Evolutionary conservation across 2,888 invertebrate species (phyloP).

Genomic region (Caenorhabditis sinica): DNA sequence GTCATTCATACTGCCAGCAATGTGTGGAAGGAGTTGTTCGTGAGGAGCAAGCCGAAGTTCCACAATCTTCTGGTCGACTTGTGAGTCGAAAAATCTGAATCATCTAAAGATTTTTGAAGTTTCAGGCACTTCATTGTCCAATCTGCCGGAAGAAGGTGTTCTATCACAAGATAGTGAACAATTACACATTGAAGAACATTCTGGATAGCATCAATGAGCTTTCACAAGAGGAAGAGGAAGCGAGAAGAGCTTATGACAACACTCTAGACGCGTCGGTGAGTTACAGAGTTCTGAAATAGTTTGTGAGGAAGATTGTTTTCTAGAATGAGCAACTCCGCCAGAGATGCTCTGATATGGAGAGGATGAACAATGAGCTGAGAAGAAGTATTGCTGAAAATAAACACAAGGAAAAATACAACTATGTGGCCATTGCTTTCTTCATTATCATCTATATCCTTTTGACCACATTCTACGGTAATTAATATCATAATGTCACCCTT

Average conservation of each 20-base stretch:
- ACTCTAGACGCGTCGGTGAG: conserved; percentile 51
- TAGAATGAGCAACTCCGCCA: conserved; percentile 63
- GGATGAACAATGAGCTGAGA: conserved; percentile 6
- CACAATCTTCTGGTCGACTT: conserved; percentile 14
- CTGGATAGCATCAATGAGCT: conserved; percentile 63
- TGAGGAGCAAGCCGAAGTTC: conserved; percentile 29
- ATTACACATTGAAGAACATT: conserved; percentile 54
- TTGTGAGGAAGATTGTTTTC: no score
- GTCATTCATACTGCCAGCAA: conserved; percentile 60
- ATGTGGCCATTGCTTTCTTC: conserved; percentile 63
- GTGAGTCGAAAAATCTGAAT: conserved; percentile 49
- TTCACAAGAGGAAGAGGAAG: conserved; percentile 54
- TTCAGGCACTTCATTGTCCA: conserved; percentile 61
- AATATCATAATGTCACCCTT: background rate
- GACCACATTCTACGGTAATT: conserved; percentile 54
- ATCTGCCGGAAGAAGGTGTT: conserved; percentile 52
- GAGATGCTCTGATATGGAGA: conserved; percentile 57
- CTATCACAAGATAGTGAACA: conserved; percentile 39
- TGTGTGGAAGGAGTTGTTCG: conserved; percentile 58
- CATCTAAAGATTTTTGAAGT: no score
- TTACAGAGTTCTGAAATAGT: no score
- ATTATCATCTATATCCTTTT: conserved; percentile 59
- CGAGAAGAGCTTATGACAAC: conserved; percentile 55
- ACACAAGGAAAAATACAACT: conserved; percentile 51
- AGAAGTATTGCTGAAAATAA: conserved; percentile 35